Conservation (phyloP, 2,888 invertebrate species). For the Andrena marginata region DNA sequence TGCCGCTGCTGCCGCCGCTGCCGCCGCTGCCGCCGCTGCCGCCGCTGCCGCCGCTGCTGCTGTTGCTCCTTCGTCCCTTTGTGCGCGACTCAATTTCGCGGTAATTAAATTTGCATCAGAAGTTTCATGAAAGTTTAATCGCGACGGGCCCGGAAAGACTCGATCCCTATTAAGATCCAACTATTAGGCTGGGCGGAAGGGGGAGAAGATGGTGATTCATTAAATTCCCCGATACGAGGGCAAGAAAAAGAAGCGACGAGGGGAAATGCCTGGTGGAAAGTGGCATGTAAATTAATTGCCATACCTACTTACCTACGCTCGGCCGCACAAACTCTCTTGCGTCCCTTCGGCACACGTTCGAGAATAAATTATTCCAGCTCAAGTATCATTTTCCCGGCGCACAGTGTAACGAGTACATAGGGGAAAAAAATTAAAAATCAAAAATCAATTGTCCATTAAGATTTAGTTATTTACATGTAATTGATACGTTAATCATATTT, state of each 20-base stretch:
- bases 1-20: not conserved
- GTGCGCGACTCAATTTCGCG: conserved; percentile 49
- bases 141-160: conserved; percentile 3
- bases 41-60: not conserved
- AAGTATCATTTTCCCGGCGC: conserved; percentile 6
- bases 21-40: not conserved
- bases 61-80: conserved; percentile 24
- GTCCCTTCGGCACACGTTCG: not conserved
- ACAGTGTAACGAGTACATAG: no score
- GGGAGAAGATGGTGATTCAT: conserved; percentile 27
- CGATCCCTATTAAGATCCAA: conserved; percentile 31
- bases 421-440: no score
- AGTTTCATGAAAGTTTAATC: conserved; percentile 65
- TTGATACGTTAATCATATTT: no score
- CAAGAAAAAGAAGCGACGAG: not conserved
- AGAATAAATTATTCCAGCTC: conserved; percentile 38
- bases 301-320: conserved; percentile 19
- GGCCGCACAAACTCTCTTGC: not conserved
- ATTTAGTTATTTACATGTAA: no score
- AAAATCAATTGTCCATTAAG: no score
- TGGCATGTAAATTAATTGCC: conserved; percentile 48
- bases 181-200: conserved; percentile 13
- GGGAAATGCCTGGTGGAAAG: conserved; percentile 31
- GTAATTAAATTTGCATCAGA: conserved; percentile 61
- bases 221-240: conserved; percentile 39